phyloP scores from a whole-genome alignment of 2,888 invertebrate species.

The Falcaria lacertinaria region DNA sequence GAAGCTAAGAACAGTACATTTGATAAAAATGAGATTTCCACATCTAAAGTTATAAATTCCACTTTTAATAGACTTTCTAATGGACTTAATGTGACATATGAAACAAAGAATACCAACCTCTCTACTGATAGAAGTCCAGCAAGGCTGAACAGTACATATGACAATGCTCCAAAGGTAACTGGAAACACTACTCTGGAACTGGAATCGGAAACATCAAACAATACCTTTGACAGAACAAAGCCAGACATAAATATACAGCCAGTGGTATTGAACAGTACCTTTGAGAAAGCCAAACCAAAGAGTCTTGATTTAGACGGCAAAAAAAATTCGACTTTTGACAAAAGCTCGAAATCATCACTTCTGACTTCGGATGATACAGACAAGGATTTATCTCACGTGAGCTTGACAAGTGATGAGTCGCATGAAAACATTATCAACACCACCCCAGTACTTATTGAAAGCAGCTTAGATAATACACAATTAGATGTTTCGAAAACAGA shows the following conservation, averaged over 20 bases:
- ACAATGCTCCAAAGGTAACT: background rate
- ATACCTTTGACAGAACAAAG: background rate
- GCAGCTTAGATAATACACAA: slow-evolving; percentile 53
- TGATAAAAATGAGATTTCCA: slow-evolving; percentile 10
- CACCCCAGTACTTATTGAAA: slow-evolving; percentile 59
- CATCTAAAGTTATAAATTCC: slow-evolving; percentile 7
- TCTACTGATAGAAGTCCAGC: background rate
- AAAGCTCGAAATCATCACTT: slow-evolving; percentile 42
- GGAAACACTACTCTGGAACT: background rate
- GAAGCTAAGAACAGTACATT: slow-evolving; percentile 14
- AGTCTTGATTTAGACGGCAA: slow-evolving; percentile 33
- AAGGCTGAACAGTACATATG: background rate
- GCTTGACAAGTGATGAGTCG: slow-evolving; percentile 62
- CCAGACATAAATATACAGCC: background rate
- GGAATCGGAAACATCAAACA: background rate
- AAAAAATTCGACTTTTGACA: slow-evolving; percentile 46
- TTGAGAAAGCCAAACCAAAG: slow-evolving; percentile 15
- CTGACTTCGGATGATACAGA: slow-evolving; percentile 43
- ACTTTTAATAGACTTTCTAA: slow-evolving; percentile 8
- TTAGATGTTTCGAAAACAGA: slow-evolving; percentile 14
- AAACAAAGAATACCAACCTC: background rate
- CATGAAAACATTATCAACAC: slow-evolving; percentile 51
- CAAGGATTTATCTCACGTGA: slow-evolving; percentile 44
- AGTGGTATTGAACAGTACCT: slow-evolving; percentile 9
- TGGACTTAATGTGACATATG: background rate